Percentiles rank a stretch among this genome's conserved stretches.
These are phyloP conservation scores for Aculops lycopersici DNA, from an alignment of 1,140 invertebrate species.

Conservation along the genomic window DNA sequence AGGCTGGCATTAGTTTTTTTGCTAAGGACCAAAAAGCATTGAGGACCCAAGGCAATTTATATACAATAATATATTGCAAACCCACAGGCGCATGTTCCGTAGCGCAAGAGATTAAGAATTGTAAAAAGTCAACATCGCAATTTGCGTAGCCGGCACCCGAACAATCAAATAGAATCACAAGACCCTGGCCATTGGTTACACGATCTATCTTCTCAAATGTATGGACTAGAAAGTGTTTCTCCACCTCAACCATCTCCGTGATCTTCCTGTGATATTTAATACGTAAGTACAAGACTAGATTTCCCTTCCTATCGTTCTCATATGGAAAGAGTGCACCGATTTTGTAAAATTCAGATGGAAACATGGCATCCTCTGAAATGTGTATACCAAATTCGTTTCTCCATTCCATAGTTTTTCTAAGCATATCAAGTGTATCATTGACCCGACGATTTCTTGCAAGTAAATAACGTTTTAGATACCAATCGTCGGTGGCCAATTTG, in stretches of 20 bases:
- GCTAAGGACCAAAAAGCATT: conserved; percentile 6
- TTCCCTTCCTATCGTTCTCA: conserved; percentile 1
- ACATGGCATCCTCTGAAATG: neutral
- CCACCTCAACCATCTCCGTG: conserved; percentile 1
- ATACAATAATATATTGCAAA: conserved; percentile 7
- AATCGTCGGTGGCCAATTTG: conserved; percentile 2
- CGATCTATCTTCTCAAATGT: conserved; percentile 7
- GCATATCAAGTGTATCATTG: neutral
- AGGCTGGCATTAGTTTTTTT: conserved; percentile 3
- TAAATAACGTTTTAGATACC: conserved; percentile 8
- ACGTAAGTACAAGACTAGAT: conserved; percentile 6
- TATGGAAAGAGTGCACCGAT: conserved; percentile 1
- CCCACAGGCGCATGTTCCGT: conserved; percentile 6
- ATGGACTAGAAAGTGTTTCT: conserved; percentile 5
- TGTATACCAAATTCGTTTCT: conserved; percentile 6
- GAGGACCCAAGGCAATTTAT: conserved; percentile 7
- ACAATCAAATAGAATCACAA: conserved; percentile 7
- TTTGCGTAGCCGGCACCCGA: conserved; percentile 6
- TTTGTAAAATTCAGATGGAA: conserved; percentile 3
- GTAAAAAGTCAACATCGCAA: conserved; percentile 6
- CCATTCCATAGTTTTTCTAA: conserved; percentile 5
- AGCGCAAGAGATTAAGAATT: conserved; percentile 4
- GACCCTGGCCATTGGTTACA: conserved; percentile 5
- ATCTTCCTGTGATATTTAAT: conserved; percentile 7
- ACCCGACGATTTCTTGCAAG: conserved; percentile 3